phyloP scores from a whole-genome alignment of 2,797 vertebrate species.

The Smutsia temminckii region DNA sequence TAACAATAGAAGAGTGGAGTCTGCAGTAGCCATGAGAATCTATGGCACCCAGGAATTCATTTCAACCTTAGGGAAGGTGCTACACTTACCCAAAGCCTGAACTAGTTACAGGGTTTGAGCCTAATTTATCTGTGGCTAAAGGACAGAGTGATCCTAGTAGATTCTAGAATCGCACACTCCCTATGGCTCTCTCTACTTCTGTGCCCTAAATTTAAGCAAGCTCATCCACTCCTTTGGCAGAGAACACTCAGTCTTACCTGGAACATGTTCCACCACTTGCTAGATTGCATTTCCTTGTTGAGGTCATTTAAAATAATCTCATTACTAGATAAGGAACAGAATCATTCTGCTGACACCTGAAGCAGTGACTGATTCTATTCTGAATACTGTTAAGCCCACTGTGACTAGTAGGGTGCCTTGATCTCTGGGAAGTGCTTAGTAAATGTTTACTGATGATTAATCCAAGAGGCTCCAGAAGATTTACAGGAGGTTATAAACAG shows the following conservation, averaged over 20 bases:
- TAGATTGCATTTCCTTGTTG: slow-evolving; percentile 64
- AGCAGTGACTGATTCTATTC: slow-evolving; percentile 27
- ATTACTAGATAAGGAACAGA: slow-evolving; percentile 65
- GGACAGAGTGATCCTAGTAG: background rate
- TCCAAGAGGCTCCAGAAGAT: slow-evolving; percentile 70
- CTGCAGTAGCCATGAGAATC: background rate
- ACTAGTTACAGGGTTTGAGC: background rate
- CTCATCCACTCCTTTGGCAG: background rate
- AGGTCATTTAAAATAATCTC: slow-evolving; percentile 69
- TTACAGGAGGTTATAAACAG: slow-evolving; percentile 72
- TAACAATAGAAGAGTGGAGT: background rate
- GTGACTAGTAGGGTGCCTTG: slow-evolving; percentile 60
- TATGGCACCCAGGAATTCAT: background rate
- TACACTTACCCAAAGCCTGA: background rate
- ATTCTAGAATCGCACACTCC: background rate
- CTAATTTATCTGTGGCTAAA: background rate
- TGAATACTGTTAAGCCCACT: slow-evolving; percentile 49
- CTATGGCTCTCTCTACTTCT: background rate
- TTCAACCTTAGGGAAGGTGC: background rate
- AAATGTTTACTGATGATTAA: slow-evolving; percentile 77
- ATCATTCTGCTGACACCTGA: slow-evolving; percentile 53
- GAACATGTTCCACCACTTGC: slow-evolving; percentile 38
- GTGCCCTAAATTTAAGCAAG: background rate
- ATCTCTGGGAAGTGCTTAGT: slow-evolving; percentile 70
- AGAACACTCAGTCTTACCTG: background rate